A percentile compares a stretch with the other conserved stretches of the same genome.
Evolutionary conservation across 2,888 invertebrate species (phyloP).

Genomic region (Acrobasis repandana): DNA sequence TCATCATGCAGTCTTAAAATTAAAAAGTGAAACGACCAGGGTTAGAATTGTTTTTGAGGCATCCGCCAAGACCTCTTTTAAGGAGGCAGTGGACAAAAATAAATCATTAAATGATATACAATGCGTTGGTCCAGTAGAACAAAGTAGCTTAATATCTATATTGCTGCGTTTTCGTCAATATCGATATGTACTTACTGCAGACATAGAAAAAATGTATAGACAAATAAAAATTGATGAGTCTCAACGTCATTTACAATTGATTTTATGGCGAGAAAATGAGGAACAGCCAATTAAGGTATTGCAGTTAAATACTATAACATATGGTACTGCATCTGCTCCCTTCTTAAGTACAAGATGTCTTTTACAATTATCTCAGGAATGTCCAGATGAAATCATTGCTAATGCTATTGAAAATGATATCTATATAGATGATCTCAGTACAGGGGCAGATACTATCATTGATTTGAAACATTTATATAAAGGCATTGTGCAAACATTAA

Average conservation of each 20-base stretch:
- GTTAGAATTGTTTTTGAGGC: no score
- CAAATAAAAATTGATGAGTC: neutral
- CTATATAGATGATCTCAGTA: neutral
- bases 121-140: no score
- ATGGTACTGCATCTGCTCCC: constrained; percentile 7
- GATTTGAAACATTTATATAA: neutral
- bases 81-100: no score
- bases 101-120: no score
- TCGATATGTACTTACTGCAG: neutral
- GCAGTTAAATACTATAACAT: constrained; percentile 4
- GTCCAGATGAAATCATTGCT: neutral
- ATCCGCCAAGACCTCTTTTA: no score
- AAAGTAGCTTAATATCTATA: no score
- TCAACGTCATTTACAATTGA: constrained; percentile 1
- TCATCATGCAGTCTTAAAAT: no score
- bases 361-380: constrained; percentile 10
- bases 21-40: no score
- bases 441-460: neutral
- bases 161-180: neutral
- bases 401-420: constrained; percentile 1
- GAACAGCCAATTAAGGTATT: constrained; percentile 1
- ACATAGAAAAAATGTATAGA: constrained; percentile 8
- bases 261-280: constrained; percentile 2
- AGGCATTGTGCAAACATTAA: neutral
- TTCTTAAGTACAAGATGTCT: constrained; percentile 1